Evolutionary conservation across 2,888 invertebrate species (phyloP), one percentile per base, ranked within the genome.

Genomic region (Bellardia bayeri): DNA sequence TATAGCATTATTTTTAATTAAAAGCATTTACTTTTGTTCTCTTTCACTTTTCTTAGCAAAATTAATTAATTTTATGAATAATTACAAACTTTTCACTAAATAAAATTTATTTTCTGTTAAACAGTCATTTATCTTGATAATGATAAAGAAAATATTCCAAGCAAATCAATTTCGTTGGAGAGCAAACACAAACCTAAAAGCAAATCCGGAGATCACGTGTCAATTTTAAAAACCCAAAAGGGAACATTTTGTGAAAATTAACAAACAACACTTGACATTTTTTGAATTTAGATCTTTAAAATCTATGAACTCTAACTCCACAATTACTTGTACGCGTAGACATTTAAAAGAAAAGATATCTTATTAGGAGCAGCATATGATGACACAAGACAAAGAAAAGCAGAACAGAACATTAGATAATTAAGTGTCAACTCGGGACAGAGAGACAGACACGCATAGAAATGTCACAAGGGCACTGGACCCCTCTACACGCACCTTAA

Each of bases 381-480:
- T 58, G 33, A 40, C 33, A 61, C 58, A 40, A 16, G 64, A 45
- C 54, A 42, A 64, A 14, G 58, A 79, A 37, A 54, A 58, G 78
- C 69, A 71, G 30, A 82, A 79, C 69, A 71, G 30, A 82, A 79
- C 89, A 90, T 76, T 86, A 87, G 87, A 91, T 92, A 91, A 92
- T 92, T 90, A 91, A 90, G 90, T 91, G 92, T 91, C 92, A 91
- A 89, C 90, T 88, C 89, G 88, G 91, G 88, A 87, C 89, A 76
- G 40, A 79, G 11, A 54, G 63, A 64, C 69, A 42, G 69, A 40
- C 66, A 66, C 13, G 63, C 30, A 54, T 8, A 49, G 33, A 74
- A 64, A 78, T 78, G 76, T 74, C 45, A 74, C 74, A 75, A 72
- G 23, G 69, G 72, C 63, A 74, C 68, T 82, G 75, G 49, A 45